These are phyloP conservation scores for Cheilosia pagana DNA, from an alignment of 2,888 invertebrate species.

Conservation along the genomic window DNA sequence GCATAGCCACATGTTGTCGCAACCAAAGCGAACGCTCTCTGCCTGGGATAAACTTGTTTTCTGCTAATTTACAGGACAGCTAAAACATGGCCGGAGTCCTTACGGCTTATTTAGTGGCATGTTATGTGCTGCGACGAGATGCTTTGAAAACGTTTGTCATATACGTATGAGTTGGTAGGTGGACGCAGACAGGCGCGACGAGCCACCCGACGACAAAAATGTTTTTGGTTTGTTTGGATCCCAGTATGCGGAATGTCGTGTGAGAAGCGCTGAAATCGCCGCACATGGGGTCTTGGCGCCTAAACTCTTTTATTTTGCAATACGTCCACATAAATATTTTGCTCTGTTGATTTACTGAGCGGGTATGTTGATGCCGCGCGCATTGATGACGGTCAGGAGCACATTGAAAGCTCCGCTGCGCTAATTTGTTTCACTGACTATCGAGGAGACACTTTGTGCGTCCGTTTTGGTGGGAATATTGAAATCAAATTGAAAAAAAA, in stretches of 20 bases:
- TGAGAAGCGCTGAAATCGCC: constrained; percentile 40
- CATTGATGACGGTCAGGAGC: neutral
- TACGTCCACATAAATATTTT: neutral
- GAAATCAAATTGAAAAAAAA: too few relatives aligned
- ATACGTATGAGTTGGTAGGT: constrained; percentile 38
- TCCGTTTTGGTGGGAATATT: too few relatives aligned
- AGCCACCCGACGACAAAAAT: too few relatives aligned
- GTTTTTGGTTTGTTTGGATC: constrained; percentile 16
- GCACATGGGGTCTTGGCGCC: constrained; percentile 63
- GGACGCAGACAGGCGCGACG: neutral
- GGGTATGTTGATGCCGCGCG: neutral
- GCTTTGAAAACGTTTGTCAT: constrained; percentile 69
- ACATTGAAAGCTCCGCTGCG: neutral
- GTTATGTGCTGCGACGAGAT: constrained; percentile 46
- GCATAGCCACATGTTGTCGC: constrained; percentile 65
- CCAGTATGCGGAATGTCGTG: constrained; percentile 27
- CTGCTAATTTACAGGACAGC: constrained; percentile 75
- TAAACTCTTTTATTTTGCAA: constrained; percentile 10
- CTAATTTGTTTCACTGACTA: neutral
- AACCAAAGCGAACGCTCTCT: constrained; percentile 44
- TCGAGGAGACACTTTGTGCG: too few relatives aligned
- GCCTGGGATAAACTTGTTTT: constrained; percentile 72
- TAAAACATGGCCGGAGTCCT: constrained; percentile 70
- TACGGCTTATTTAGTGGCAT: constrained; percentile 74
- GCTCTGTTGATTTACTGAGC: neutral